phyloP scores from a whole-genome alignment of 1,140 invertebrate species.

The Bombus pascuorum region DNA sequence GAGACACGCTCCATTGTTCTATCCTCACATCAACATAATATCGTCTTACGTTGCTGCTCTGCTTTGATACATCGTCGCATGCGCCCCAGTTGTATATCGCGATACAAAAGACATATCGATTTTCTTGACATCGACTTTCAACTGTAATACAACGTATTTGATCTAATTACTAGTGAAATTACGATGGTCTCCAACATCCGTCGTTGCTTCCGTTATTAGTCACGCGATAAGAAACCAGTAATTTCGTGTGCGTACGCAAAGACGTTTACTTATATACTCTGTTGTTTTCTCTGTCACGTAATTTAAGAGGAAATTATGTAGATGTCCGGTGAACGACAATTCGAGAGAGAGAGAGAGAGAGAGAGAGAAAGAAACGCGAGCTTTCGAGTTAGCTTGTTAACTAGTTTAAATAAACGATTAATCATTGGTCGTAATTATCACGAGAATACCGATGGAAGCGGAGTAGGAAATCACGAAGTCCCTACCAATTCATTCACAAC shows the following conservation, averaged over 20 bases:
- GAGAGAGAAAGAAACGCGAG: background rate
- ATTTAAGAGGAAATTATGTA: conserved; percentile 51
- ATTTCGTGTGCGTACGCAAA: conserved; percentile 37
- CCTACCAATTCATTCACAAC: background rate
- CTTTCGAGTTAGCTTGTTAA: conserved; percentile 17
- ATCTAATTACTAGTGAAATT: conserved; percentile 56
- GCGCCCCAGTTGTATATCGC: background rate
- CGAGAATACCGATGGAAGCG: too few relatives aligned
- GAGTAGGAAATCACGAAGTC: background rate
- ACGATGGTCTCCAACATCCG: conserved; percentile 16
- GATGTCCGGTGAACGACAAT: conserved; percentile 32
- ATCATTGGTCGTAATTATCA: conserved; percentile 38
- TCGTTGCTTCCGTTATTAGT: conserved; percentile 56
- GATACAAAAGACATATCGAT: conserved; percentile 51
- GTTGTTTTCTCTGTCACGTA: conserved; percentile 34
- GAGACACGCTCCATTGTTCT: conserved; percentile 18
- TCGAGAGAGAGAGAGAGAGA: background rate
- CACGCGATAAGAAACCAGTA: conserved; percentile 62
- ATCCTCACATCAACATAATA: background rate
- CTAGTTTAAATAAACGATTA: conserved; percentile 44
- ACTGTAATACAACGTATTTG: conserved; percentile 41
- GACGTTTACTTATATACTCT: conserved; percentile 17
- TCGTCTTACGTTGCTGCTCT: conserved; percentile 2
- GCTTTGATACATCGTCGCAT: conserved; percentile 3
- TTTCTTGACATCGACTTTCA: conserved; percentile 26